Percentiles rank a stretch among this genome's conserved stretches.
Evolutionary conservation across 2,888 invertebrate genomes (phyloP).

Genomic region (Metacarcinus magister): DNA sequence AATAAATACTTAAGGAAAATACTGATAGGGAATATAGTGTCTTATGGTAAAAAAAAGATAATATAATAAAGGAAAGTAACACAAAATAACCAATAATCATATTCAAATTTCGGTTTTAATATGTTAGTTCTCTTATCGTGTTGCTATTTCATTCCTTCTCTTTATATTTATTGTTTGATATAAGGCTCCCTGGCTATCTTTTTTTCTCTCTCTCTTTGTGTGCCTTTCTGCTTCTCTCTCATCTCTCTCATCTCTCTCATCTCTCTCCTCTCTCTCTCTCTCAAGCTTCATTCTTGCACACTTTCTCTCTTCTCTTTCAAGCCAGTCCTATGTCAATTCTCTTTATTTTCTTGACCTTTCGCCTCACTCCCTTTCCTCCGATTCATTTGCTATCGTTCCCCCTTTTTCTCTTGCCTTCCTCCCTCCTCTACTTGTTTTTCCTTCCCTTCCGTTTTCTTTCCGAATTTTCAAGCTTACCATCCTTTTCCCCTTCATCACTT

Average conservation of each 20-base stretch:
- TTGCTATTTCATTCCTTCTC: not conserved
- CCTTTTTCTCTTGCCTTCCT: not conserved
- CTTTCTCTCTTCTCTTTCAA: not conserved
- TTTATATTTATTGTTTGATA: not conserved
- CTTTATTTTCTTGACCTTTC: conserved; percentile 34
- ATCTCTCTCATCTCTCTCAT: too few species aligned
- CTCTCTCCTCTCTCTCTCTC: too few species aligned
- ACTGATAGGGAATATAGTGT: too few species aligned
- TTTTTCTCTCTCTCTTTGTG: too few species aligned
- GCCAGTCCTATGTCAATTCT: not conserved
- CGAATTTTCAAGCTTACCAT: not conserved
- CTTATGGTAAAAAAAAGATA: too few species aligned
- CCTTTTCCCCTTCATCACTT: conserved; percentile 42
- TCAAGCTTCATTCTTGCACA: not conserved
- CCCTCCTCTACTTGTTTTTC: too few species aligned
- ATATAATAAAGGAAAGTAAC: too few species aligned
- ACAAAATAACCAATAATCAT: too few species aligned
- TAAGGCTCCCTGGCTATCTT: too few species aligned
- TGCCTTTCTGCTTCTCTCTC: too few species aligned
- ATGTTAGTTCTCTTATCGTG: not conserved
- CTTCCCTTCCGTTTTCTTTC: not conserved
- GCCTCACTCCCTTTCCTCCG: not conserved
- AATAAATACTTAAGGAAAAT: too few species aligned
- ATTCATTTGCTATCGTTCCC: not conserved
- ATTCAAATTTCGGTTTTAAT: too few species aligned